A percentile compares a stretch with the other conserved stretches of the same genome.
These are phyloP conservation scores for Bubo scandiacus DNA, from an alignment of 2,113 vertebrate genomes.

Conservation along the genomic window DNA sequence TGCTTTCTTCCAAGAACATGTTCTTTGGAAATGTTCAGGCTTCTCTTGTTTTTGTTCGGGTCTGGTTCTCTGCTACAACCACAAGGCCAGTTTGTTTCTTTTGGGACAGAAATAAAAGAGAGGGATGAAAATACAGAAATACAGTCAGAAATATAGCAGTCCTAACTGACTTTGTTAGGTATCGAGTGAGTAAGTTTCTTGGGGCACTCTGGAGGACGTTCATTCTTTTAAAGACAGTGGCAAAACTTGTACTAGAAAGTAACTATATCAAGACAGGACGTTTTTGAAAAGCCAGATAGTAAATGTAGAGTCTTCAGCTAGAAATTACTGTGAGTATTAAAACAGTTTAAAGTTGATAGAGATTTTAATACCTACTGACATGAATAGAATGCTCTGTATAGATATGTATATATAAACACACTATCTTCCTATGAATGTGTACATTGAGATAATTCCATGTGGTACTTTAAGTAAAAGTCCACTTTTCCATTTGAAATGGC, in stretches of 20 bases:
- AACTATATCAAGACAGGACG: neutral
- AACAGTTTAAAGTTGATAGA: neutral
- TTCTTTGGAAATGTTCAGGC: neutral
- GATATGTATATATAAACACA: neutral
- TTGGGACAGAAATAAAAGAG: neutral
- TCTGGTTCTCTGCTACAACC: neutral
- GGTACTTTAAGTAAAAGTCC: neutral
- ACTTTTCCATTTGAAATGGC: neutral
- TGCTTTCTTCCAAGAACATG: neutral
- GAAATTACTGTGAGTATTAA: neutral
- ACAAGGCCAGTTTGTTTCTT: neutral
- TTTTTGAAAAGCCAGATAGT: neutral
- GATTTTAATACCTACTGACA: neutral
- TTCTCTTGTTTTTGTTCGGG: neutral
- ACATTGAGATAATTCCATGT: neutral
- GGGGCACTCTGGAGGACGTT: neutral
- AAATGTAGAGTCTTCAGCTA: neutral
- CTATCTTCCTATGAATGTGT: neutral
- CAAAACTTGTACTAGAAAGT: neutral
- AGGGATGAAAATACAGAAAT: neutral
- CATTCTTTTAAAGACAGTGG: neutral
- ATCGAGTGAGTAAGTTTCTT: neutral
- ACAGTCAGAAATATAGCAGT: neutral
- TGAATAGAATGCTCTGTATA: neutral
- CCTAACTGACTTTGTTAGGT: neutral